Evolutionary conservation across 2,113 vertebrate species (phyloP).

Genomic region (Enhydra lutris): DNA sequence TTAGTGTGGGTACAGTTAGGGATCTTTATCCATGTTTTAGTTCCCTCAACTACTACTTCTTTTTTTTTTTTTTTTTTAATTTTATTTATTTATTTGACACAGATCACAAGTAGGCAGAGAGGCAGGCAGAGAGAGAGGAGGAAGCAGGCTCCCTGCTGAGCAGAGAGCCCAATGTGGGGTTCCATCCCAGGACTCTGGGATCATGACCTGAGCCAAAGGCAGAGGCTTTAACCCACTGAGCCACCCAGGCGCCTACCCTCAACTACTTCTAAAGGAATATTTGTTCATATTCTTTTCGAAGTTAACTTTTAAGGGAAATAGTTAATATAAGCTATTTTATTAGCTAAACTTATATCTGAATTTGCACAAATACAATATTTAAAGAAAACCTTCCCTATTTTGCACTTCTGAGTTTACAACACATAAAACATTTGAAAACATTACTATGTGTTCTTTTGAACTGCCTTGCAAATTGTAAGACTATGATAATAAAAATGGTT

Average conservation of each 20-base stretch:
- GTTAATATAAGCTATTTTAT: background rate
- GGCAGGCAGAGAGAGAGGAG: too few species aligned
- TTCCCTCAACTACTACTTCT: background rate
- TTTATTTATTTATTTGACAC: too few species aligned
- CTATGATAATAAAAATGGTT: slow-evolving; percentile 4
- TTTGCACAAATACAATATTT: background rate
- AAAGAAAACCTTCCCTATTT: background rate
- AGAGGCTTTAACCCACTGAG: too few species aligned
- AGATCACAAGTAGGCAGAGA: too few species aligned
- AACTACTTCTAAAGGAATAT: background rate
- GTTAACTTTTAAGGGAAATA: background rate
- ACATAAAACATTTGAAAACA: slow-evolving; percentile 6
- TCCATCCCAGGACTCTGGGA: too few species aligned
- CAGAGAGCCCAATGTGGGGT: too few species aligned
- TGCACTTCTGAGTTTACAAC: background rate
- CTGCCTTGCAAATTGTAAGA: background rate
- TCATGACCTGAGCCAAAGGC: too few species aligned
- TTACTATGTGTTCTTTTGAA: background rate
- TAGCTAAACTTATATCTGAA: background rate
- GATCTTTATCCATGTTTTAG: background rate
- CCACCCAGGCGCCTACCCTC: background rate
- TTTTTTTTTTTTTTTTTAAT: background rate
- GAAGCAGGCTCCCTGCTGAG: too few species aligned
- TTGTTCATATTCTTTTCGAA: background rate
- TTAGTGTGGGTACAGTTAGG: background rate